Evolutionary conservation across 2,888 invertebrate species (phyloP).

Genomic region (Philhelius pedissequus): DNA sequence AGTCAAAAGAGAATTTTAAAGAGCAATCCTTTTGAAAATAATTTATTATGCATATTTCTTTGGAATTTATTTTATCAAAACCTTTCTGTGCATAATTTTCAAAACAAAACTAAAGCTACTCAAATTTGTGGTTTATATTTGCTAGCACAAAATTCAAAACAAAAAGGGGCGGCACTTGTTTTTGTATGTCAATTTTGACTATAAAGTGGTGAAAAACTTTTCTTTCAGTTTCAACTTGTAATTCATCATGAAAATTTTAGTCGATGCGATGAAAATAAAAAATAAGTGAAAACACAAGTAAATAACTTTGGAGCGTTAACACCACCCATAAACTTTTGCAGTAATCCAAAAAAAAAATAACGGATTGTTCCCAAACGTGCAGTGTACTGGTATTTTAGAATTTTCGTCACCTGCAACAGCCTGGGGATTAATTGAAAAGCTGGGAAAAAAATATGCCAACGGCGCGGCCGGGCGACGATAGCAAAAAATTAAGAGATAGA

Average conservation of each 20-base stretch:
- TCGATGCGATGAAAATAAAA: neutral
- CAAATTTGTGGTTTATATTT: neutral
- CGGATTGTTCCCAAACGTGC: neutral
- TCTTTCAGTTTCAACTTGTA: neutral
- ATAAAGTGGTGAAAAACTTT: neutral
- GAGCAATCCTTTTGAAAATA: neutral
- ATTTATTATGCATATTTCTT: neutral
- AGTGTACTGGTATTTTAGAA: neutral
- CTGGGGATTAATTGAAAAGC: neutral
- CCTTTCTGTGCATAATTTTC: neutral
- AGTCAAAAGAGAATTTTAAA: neutral
- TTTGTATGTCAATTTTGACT: neutral
- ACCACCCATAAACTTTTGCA: constrained; percentile 1
- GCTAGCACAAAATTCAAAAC: neutral
- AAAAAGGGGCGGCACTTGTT: neutral
- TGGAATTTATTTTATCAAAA: neutral
- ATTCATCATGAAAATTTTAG: neutral
- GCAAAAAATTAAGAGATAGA: neutral
- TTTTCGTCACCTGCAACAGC: constrained; percentile 1
- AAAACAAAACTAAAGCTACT: neutral
- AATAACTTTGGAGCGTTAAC: neutral
- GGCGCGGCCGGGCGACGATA: neutral
- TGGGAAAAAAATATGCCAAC: neutral
- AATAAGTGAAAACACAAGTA: neutral
- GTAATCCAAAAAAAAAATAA: constrained; percentile 2